A percentile compares a stretch with the other conserved stretches of the same genome.
phyloP scores from a whole-genome alignment of 1,140 invertebrate species.

The Drosophila virilis region DNA sequence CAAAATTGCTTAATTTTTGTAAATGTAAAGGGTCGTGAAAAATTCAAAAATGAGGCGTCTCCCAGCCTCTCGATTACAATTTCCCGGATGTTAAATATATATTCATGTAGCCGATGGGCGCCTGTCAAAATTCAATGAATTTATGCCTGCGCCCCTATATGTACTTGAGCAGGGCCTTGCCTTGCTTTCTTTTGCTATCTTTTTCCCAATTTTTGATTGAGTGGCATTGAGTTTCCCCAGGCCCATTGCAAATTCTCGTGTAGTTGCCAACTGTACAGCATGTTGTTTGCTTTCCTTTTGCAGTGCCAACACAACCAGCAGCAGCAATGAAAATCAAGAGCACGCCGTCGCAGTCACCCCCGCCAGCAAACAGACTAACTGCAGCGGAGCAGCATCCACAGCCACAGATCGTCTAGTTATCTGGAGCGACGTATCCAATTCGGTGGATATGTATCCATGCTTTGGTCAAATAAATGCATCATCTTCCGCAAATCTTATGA shows the following conservation, averaged over 20 bases:
- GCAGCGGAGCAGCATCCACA: slow-evolving; percentile 26
- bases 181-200: slow-evolving; percentile 47
- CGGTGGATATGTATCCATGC: slow-evolving; percentile 44
- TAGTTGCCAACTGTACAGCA: background rate
- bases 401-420: slow-evolving; percentile 1
- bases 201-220: slow-evolving; percentile 32
- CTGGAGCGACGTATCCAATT: slow-evolving; percentile 16
- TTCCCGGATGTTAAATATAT: slow-evolving; percentile 77
- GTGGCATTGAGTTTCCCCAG: slow-evolving; percentile 38
- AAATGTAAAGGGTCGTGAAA: slow-evolving; percentile 19
- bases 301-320: slow-evolving; percentile 58
- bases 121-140: slow-evolving; percentile 78
- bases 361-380: slow-evolving; percentile 47
- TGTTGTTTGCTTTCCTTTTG: slow-evolving; percentile 39
- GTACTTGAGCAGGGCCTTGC: slow-evolving; percentile 8
- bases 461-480: slow-evolving; percentile 39
- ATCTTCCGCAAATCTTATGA: slow-evolving; percentile 16
- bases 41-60: slow-evolving; percentile 23
- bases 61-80: slow-evolving; percentile 63
- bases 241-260: slow-evolving; percentile 21
- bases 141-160: slow-evolving; percentile 67
- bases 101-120: slow-evolving; percentile 66
- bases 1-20: slow-evolving; percentile 71
- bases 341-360: slow-evolving; percentile 46
- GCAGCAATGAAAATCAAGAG: slow-evolving; percentile 37